Base-by-base conservation (phyloP, 2,797 vertebrate genomes). In the Anguilla anguilla region DNA sequence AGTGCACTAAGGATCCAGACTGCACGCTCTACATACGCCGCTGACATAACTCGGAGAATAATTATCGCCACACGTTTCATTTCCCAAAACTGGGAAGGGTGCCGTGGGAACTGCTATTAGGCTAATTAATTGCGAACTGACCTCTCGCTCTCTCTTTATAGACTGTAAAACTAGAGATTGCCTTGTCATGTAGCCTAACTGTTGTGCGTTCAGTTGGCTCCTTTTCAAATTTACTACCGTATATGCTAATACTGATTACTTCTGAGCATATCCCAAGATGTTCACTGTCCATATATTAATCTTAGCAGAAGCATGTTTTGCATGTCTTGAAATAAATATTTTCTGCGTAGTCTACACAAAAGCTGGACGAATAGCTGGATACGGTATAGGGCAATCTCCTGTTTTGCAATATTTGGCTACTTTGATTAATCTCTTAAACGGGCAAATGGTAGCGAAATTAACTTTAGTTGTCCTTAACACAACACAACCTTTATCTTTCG, bases 1-100 rank as follows among this genome's bases (percentile, higher is more conserved):
- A 85, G 87, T 87, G 87, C 88, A 85, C 86, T 85, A 61, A 72
- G 87, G 55, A 86, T 67, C 69, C 79, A 87, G 84, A 88, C 90
- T 74, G 82, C 86, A 83, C 57, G 89, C 85, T 88, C 79, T 86
- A 87, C 85, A 89, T 88, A 88, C 69, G 55, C 81, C 59, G 79
- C 57, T 57, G 86, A 86, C 86, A 86, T 35, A 59, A 39, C 86
- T 61, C 39, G 39, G 5, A 51, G 83, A 77, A 86, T 28, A 69
- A 86, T 39, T 35, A 84, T 55, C 28, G 53, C 55, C 85, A 86
- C 90, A 85, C 89, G 86, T 64, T 74, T 17, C 64, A 85, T 51
- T 85, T 84, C 77, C 82, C 28, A 43, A 57, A 39, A 49, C 55
- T 67, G 15, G 31, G 67, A 67, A 19, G 77, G 59, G 77, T 51